phyloP scores from a whole-genome alignment of 2,113 vertebrate species.

The Boleophthalmus pectinirostris region DNA sequence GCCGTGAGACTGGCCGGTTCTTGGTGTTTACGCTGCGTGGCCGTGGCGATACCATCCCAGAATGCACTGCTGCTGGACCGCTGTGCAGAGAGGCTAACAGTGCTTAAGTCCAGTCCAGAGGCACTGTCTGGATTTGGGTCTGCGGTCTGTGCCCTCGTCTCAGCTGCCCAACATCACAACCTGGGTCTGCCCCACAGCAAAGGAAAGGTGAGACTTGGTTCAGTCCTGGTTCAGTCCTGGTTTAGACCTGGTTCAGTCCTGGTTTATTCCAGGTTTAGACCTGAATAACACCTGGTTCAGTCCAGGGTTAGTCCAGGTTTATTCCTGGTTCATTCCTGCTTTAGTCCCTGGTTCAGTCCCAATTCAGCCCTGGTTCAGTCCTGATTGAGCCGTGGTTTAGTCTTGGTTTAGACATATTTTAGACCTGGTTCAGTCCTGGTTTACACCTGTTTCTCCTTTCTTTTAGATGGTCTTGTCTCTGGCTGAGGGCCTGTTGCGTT shows the following conservation, averaged over 20 bases:
- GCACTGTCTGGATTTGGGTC: constrained; percentile 89
- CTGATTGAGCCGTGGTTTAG: no score
- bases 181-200: constrained; percentile 91
- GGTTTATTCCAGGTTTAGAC: no score
- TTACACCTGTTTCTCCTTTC: not conserved
- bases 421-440: no score
- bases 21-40: constrained; percentile 89
- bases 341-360: no score
- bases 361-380: no score
- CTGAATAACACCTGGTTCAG: no score
- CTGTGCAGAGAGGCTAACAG: constrained; percentile 82
- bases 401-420: no score
- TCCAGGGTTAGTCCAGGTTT: no score
- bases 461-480: constrained; percentile 75
- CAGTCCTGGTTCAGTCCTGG: no score
- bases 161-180: constrained; percentile 85
- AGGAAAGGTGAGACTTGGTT: constrained; percentile 79
- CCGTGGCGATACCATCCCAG: constrained; percentile 82
- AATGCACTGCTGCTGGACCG: constrained; percentile 83
- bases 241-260: no score
- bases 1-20: constrained; percentile 85
- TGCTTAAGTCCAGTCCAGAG: constrained; percentile 86
- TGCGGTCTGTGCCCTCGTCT: constrained; percentile 87
- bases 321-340: no score
- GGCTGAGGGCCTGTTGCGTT: constrained; percentile 89